Evolutionary conservation across 1,140 invertebrate genomes (phyloP), one percentile per base, ranked within the genome.

Genomic region (Pachypeltis micranthus): DNA sequence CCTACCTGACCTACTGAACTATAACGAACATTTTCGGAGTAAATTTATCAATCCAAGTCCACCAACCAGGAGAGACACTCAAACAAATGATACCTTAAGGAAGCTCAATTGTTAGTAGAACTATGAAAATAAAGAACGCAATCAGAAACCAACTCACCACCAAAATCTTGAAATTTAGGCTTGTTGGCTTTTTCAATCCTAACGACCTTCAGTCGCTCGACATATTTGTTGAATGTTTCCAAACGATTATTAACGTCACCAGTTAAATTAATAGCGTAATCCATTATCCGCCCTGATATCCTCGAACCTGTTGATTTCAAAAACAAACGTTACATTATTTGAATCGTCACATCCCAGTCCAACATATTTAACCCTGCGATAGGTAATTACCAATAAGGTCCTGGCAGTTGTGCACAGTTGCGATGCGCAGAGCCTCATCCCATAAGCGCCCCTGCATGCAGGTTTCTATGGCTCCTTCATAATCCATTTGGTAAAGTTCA

Each of bases 351-450:
- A n/a, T n/a, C n/a, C n/a, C n/a, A n/a, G n/a, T n/a, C n/a, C n/a
- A n/a, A n/a, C n/a, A n/a, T n/a, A n/a, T n/a, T n/a, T n/a, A n/a
- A n/a, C n/a, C n/a, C n/a, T n/a, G n/a, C n/a, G n/a, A n/a, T n/a
- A n/a, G 7, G n/a, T 29, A 24, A 2, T 21, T 7, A 63, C 61
- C 61, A 29, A 63, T 31, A 12, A 63, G 25, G 16, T 23, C 19
- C 1, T 29, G 29, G 26, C 55, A 54, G n/a, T 57, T 59, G 59
- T 44, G 58, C n/a, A 59, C 47, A 44, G 55, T 31, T 28, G 67
- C 66, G 26, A 65, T 55, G 62, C 61, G 65, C 12, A 68, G 24
- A 0, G 67, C 67, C 0, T 68, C 62, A 12, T 44, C n/a, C 60
- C 64, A 68, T 57, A 61, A 34, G 61, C 59, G 55, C 19, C 59